Base-by-base conservation (phyloP, 2,113 vertebrate genomes). In the Ptilorrhoa leucosticta region DNA sequence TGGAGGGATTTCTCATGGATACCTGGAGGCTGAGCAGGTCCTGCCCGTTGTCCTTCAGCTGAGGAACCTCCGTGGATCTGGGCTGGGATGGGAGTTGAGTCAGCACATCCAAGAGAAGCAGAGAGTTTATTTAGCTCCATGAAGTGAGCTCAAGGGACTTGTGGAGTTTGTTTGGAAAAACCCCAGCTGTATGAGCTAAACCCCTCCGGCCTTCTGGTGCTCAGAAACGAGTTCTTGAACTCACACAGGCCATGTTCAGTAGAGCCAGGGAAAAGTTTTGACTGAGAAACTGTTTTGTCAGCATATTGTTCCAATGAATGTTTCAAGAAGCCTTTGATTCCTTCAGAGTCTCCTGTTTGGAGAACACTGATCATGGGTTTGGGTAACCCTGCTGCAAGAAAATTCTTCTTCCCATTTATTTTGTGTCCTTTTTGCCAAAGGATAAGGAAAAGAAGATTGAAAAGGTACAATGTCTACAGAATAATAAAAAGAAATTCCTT, bases 241-340 rank as follows among this genome's bases (percentile, higher is more conserved):
- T 9, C 47, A 44, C 7, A 22, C 3, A 1, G 35, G 42, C 42
- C 19, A 3, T 4, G 11, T 13, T 45, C 9, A 54, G 65, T 5
- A 68, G 48, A 90, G 60, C 35, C 17, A 66, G 39, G 45, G 70
- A 79, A 68, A 85, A 66, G 56, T 83, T 96, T 53, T 90, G 30
- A 30, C 44, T 58, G 66, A 68, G 64, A 58, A 88, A 17, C 37
- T 78, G 31, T 91, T 83, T 89, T 94, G 92, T 92, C 73, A 92
- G 70, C 61, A 19, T 64, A 37, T 56, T 86, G 51, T 76, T 88
- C 27, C 86, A 31, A 56, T 96, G 75, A 90, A 79, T 77, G 37
- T 83, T 91, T 95, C 64, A 89, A 66, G 58, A 83, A 87, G 33
- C 27, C 31, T 84, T 96, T 81, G 83, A 65, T 81, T 94, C 87